Base-by-base conservation (phyloP, 2,888 invertebrate genomes). In the Dusona sp. region DNA sequence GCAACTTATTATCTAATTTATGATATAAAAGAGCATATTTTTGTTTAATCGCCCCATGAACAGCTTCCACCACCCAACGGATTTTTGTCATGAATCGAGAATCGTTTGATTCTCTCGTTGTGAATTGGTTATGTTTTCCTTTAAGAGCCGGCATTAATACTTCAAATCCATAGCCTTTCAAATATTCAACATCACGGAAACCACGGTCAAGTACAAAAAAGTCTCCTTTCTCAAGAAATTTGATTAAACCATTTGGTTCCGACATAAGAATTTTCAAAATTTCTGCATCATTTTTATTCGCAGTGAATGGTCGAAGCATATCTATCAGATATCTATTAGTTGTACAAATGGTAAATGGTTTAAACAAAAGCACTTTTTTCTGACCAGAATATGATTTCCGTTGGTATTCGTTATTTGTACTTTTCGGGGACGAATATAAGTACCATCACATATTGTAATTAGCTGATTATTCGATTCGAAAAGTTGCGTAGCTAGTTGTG, bases 51-150 rank as follows among this genome's bases (percentile, higher is more conserved):
- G 80, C 84, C 2, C 89, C 88, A 70, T 89, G 89, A 22, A 86
- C 64, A 7, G 88, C 81, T 77, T 88, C 88, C 16, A 89, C 87
- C 11, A 61, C 83, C 88, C 89, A 90, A 48, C 88, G 81, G n/a
- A 88, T 11, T 87, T 89, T 89, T 29, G 86, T 89, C 2, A 88
- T 84, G n/a, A 79, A 84, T 4, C 88, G 84, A n/a, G 89, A 87
- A 33, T 87, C 68, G 77, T 89, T 89, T 29, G 85, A 87, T 78
- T 88, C 85, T n/a, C 29, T 68, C 16, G 80, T 78, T 29, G 87
- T 80, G 9, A 84, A 33, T 16, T 87, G 88, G 36, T 45, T 51
- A 81, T 82, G 64, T 72, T 75, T 79, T 22, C 67, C 67, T 38
- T 67, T 67, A 8, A 67, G n/a, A 38, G 42, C 42, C 19, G 67